Percentiles rank a stretch among this genome's conserved stretches.
Evolutionary conservation across 2,113 vertebrate species (phyloP).

Genomic region (Cricetomys ansorgei): DNA sequence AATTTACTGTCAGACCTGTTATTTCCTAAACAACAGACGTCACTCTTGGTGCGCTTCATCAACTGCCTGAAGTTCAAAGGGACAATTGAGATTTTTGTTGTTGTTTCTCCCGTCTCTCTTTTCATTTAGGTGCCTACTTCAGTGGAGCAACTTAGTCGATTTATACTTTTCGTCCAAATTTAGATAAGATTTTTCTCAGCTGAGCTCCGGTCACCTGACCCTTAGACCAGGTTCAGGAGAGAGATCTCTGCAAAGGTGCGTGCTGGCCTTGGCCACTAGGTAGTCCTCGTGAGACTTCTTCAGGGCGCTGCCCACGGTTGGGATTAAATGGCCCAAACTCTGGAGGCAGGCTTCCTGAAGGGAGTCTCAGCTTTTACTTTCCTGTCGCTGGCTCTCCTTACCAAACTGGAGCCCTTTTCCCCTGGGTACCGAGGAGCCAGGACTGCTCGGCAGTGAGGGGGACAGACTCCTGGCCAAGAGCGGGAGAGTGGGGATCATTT

Average conservation of each 20-base stretch:
- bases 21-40: constrained; percentile 70
- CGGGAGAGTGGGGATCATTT: neutral
- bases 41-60: neutral
- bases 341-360: neutral
- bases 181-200: constrained; percentile 44
- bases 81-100: neutral
- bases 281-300: neutral
- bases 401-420: neutral
- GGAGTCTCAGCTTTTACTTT: constrained; percentile 25
- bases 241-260: no score
- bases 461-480: neutral
- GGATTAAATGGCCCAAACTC: neutral
- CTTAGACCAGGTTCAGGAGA: neutral
- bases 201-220: constrained; percentile 37
- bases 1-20: constrained; percentile 48
- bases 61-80: constrained; percentile 31
- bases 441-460: no score
- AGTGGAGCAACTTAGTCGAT: constrained; percentile 52
- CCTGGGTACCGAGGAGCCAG: neutral
- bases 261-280: neutral
- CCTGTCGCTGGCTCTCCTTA: neutral
- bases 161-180: constrained; percentile 20
- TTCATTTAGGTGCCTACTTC: constrained; percentile 57
- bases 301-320: neutral
- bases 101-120: constrained; percentile 49